These are phyloP conservation scores for Campylomormyrus tamandua DNA, from an alignment of 2,113 vertebrate species.

Conservation along the genomic window DNA sequence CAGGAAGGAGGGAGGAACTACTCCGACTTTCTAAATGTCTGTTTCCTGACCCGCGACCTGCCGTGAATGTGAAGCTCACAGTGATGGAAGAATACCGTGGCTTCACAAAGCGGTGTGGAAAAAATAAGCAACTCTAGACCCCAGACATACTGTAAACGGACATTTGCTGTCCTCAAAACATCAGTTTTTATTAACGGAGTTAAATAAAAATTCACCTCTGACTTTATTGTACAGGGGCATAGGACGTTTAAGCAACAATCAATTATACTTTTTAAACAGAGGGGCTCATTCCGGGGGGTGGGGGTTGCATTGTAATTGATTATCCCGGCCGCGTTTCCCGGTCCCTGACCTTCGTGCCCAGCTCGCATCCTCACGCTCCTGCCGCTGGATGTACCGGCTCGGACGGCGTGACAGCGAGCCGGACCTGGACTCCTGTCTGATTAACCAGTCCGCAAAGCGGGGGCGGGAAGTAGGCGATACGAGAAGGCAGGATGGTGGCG, in stretches of 20 bases:
- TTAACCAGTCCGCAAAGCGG: not conserved
- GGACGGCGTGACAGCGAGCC: not conserved
- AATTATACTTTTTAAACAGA: too few species aligned
- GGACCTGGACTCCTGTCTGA: not conserved
- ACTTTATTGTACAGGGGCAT: not conserved
- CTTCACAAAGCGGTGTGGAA: too few species aligned
- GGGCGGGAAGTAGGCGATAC: not conserved
- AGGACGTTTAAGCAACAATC: too few species aligned
- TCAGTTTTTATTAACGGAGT: not conserved
- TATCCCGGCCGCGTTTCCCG: not conserved
- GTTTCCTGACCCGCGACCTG: not conserved
- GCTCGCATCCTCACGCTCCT: not conserved
- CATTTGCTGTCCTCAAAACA: too few species aligned
- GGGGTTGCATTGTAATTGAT: not conserved
- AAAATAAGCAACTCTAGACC: not conserved
- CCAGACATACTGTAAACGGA: not conserved
- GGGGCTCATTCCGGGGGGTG: not conserved
- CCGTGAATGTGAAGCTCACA: not conserved
- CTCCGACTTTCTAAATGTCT: not conserved
- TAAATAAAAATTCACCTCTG: not conserved
- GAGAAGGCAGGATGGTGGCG: not conserved
- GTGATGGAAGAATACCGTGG: not conserved
- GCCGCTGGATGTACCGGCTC: not conserved
- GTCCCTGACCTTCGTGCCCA: not conserved
- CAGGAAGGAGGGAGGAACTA: not conserved